Evolutionary conservation across 2,797 vertebrate genomes (phyloP).

Genomic region (Tamandua tetradactyla): DNA sequence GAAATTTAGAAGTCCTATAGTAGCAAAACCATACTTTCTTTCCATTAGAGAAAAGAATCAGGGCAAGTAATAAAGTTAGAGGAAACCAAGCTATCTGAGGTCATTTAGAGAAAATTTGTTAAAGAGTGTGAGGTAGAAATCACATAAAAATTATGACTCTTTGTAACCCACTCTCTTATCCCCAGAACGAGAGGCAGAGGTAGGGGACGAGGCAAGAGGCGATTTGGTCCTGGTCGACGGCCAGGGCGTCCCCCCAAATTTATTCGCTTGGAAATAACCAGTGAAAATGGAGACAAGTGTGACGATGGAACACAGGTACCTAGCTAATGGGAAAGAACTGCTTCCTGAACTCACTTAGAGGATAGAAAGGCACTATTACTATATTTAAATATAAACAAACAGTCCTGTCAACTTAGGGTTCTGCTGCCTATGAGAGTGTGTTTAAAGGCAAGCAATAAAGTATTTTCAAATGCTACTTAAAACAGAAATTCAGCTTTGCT

Average conservation of each 20-base stretch:
- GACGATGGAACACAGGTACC: conserved; percentile 91
- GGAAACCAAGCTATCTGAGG: background rate
- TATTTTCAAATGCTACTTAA: background rate
- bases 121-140: background rate
- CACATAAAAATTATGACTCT: background rate
- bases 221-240: conserved; percentile 93
- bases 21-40: background rate
- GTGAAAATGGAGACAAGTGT: conserved; percentile 87
- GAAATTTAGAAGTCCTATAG: background rate
- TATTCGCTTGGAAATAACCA: conserved; percentile 90
- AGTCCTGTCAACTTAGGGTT: background rate
- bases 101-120: background rate
- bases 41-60: background rate
- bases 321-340: background rate
- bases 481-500: background rate
- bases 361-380: no score
- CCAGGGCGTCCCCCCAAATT: conserved; percentile 96
- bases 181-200: conserved; percentile 93
- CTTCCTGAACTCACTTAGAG: background rate
- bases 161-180: conserved; percentile 73
- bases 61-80: background rate
- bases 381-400: background rate
- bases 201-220: conserved; percentile 93
- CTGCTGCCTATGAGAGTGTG: background rate
- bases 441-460: background rate